Conservation (phyloP, 2,797 vertebrate genomes). For the Neostethus bicornis region DNA sequence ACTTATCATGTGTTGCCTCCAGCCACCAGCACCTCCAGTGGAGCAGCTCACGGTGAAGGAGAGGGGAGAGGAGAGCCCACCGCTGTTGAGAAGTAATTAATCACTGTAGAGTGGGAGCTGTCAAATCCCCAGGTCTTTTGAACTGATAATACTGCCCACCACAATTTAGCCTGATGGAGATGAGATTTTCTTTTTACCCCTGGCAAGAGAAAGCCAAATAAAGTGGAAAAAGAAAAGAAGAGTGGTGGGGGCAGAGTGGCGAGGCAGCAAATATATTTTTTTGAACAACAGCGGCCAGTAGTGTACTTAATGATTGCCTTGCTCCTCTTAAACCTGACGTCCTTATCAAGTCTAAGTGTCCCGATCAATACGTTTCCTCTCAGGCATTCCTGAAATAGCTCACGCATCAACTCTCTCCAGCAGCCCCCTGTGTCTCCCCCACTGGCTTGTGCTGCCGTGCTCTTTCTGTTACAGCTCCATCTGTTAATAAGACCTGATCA, state of each 20-base stretch:
- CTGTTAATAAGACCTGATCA: slow-evolving; percentile 64
- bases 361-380: slow-evolving; percentile 78
- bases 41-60: slow-evolving; percentile 78
- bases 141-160: slow-evolving; percentile 97
- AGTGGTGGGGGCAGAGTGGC: slow-evolving; percentile 11
- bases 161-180: slow-evolving; percentile 98
- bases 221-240: slow-evolving; percentile 43
- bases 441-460: background rate
- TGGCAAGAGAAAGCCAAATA: slow-evolving; percentile 83
- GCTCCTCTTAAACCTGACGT: slow-evolving; percentile 82
- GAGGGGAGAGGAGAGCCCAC: slow-evolving; percentile 89
- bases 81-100: slow-evolving; percentile 97
- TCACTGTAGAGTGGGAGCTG: slow-evolving; percentile 96
- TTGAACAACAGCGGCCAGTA: slow-evolving; percentile 82
- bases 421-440: slow-evolving; percentile 10
- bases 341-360: slow-evolving; percentile 81
- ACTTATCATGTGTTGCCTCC: slow-evolving; percentile 95
- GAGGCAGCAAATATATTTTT: slow-evolving; percentile 77
- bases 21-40: slow-evolving; percentile 85
- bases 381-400: slow-evolving; percentile 74
- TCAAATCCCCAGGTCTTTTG: slow-evolving; percentile 95
- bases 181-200: slow-evolving; percentile 94
- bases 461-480: slow-evolving; percentile 52
- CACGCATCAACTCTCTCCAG: slow-evolving; percentile 47
- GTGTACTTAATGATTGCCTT: slow-evolving; percentile 83